phyloP scores from a whole-genome alignment of 2,113 vertebrate species.

The Azemiops feae region DNA sequence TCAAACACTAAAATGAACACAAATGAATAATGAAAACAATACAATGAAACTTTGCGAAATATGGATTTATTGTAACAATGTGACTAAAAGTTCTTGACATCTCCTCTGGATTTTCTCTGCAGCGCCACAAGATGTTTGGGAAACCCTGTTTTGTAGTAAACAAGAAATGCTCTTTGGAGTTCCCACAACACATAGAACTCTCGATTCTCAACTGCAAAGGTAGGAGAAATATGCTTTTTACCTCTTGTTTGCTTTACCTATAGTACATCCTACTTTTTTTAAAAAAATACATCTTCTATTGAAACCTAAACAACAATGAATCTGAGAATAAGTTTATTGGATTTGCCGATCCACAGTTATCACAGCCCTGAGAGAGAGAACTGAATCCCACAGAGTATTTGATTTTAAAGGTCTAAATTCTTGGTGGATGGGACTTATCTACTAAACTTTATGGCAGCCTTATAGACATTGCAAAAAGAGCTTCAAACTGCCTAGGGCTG shows the following conservation, averaged over 20 bases:
- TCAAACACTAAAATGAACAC: neutral
- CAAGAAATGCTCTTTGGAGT: neutral
- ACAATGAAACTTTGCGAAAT: neutral
- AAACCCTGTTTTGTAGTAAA: neutral
- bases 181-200: neutral
- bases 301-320: neutral
- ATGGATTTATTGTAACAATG: neutral
- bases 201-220: neutral
- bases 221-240: neutral
- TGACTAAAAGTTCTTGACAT: neutral
- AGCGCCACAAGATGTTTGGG: neutral
- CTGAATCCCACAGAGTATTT: neutral
- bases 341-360: neutral
- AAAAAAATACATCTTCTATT: neutral
- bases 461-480: neutral
- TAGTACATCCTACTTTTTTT: neutral
- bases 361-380: neutral
- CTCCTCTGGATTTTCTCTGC: neutral
- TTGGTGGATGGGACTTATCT: neutral
- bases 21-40: neutral
- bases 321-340: neutral
- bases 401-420: neutral
- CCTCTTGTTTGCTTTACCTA: neutral
- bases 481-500: neutral
- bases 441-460: neutral